Percentiles rank a stretch among this genome's conserved stretches.
Conservation (phyloP, 1,140 invertebrate genomes). For the Aphis craccivora region DNA sequence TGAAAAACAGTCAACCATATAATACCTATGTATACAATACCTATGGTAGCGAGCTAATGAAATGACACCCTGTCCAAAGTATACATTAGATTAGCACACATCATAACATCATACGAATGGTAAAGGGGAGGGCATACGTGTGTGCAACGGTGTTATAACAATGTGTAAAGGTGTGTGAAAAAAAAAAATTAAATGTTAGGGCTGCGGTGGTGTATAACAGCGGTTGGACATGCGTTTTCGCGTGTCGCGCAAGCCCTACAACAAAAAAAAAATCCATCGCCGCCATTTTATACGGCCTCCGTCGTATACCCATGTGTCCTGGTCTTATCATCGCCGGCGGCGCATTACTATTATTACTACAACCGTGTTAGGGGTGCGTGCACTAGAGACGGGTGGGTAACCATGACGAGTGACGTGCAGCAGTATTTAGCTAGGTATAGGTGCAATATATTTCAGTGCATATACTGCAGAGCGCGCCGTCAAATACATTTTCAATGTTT, state of each 20-base stretch:
- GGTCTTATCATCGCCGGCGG: neutral
- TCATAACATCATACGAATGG: neutral
- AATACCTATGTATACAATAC: neutral
- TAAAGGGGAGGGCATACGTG: neutral
- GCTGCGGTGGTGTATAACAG: neutral
- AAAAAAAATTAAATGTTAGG: neutral
- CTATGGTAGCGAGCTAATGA: constrained; percentile 3
- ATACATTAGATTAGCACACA: constrained; percentile 4
- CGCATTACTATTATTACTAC: neutral
- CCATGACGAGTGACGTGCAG: neutral
- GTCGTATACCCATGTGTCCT: neutral
- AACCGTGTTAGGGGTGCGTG: constrained; percentile 3
- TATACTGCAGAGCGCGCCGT: neutral
- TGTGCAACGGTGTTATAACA: neutral
- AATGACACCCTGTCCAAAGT: neutral
- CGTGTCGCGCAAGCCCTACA: constrained; percentile 51
- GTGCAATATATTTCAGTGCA: neutral
- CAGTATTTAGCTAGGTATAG: neutral
- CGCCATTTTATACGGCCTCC: constrained; percentile 56
- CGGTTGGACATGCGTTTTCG: constrained; percentile 53
- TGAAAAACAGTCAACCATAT: neutral
- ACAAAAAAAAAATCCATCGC: constrained; percentile 23
- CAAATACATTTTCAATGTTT: neutral
- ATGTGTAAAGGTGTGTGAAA: neutral
- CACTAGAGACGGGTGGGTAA: neutral